A percentile compares a stretch with the other conserved stretches of the same genome.
Evolutionary conservation across 2,888 invertebrate species (phyloP).

Genomic region (Xestia c-nigrum): DNA sequence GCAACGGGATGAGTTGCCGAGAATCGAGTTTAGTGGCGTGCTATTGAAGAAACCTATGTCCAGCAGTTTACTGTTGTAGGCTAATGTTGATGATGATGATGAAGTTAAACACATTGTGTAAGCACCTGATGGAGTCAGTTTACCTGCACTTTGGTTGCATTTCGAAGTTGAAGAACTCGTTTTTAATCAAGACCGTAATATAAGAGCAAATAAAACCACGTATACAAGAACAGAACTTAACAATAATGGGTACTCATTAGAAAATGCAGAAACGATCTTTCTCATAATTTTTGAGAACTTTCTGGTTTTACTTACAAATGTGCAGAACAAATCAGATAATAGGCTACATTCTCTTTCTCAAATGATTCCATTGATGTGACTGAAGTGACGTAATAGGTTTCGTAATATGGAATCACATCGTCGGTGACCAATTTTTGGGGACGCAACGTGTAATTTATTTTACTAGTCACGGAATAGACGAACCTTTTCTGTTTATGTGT

Average conservation of each 20-base stretch:
- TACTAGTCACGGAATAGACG: constrained; percentile 67
- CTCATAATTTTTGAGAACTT: background rate
- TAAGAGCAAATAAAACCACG: background rate
- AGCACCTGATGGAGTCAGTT: background rate
- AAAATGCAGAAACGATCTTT: background rate
- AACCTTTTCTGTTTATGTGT: constrained; percentile 53
- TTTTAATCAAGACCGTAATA: no score
- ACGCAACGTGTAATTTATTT: constrained; percentile 72
- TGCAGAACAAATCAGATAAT: constrained; percentile 50
- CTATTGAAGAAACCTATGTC: no score
- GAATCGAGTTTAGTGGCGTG: no score
- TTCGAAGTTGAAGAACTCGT: background rate
- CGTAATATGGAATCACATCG: constrained; percentile 67
- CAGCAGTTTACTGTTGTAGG: no score
- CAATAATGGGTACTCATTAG: background rate
- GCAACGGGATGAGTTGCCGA: no score
- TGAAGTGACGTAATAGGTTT: constrained; percentile 66
- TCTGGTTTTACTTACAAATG: constrained; percentile 36
- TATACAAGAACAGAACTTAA: background rate
- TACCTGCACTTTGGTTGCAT: background rate
- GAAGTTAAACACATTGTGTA: background rate
- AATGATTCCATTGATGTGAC: constrained; percentile 58
- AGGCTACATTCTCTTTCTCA: constrained; percentile 39
- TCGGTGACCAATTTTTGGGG: constrained; percentile 69
- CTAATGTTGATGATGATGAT: background rate